Evolutionary conservation across 2,113 vertebrate genomes (phyloP).

Genomic region (Perca flavescens): DNA sequence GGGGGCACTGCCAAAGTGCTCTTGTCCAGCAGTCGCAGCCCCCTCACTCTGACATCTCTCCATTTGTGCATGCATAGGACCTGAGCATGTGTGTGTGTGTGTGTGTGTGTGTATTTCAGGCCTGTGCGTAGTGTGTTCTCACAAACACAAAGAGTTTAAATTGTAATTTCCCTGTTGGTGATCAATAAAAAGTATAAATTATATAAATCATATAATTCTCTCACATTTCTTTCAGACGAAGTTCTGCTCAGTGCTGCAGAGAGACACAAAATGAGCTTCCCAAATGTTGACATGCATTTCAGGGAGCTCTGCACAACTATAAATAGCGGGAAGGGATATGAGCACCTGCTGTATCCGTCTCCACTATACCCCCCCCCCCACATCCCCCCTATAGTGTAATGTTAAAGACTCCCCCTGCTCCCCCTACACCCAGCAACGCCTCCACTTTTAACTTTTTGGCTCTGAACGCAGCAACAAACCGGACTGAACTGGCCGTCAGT

Average conservation of each 20-base stretch:
- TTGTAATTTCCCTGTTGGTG: too few species aligned
- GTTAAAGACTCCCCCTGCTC: background rate
- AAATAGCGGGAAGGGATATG: constrained; percentile 60
- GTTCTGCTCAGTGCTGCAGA: background rate
- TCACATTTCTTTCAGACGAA: background rate
- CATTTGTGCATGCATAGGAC: too few species aligned
- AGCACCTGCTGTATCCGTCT: constrained; percentile 68
- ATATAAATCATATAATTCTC: too few species aligned
- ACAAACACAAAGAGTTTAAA: too few species aligned
- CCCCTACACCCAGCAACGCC: constrained; percentile 66
- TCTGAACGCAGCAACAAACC: constrained; percentile 35
- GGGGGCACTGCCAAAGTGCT: too few species aligned
- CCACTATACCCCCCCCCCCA: background rate
- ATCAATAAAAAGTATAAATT: too few species aligned
- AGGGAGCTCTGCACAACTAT: constrained; percentile 33
- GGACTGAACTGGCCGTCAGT: background rate
- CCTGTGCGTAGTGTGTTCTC: too few species aligned
- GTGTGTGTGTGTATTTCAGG: too few species aligned
- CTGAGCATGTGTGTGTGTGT: too few species aligned
- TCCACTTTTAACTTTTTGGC: constrained; percentile 64
- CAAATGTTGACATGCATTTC: constrained; percentile 41
- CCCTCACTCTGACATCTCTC: too few species aligned
- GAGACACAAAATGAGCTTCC: background rate
- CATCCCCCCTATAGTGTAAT: background rate
- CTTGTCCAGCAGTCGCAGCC: too few species aligned